phyloP scores from a whole-genome alignment of 2,888 invertebrate species.

The Mystacides longicornis region DNA sequence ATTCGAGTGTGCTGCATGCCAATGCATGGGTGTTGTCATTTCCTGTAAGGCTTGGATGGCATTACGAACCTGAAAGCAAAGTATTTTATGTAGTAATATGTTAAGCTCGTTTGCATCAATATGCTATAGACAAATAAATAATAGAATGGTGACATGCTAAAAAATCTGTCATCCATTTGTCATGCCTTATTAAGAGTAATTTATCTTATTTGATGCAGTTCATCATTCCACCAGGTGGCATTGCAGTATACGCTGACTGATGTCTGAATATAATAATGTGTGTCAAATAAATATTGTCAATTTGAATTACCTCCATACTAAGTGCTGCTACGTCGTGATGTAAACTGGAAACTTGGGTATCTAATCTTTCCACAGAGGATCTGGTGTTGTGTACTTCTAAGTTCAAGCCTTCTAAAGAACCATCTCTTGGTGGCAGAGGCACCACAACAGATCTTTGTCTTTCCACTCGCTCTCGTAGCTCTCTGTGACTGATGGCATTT shows the following conservation, averaged over 20 bases:
- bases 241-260: no score
- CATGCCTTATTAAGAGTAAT: no score
- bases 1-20: conserved; percentile 74
- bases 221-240: no score
- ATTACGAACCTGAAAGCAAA: conserved; percentile 67
- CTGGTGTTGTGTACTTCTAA: conserved; percentile 48
- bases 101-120: no score
- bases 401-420: conserved; percentile 56
- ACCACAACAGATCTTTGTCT: conserved; percentile 57
- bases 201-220: no score
- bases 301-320: conserved; percentile 62
- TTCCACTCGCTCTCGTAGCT: conserved; percentile 59
- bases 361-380: conserved; percentile 63
- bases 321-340: conserved; percentile 82
- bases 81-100: no score
- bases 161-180: no score
- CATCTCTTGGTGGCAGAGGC: conserved; percentile 47
- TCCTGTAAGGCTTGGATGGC: conserved; percentile 80
- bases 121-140: no score
- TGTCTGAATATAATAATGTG: no score
- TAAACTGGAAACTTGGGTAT: conserved; percentile 72
- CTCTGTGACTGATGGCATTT: conserved; percentile 35
- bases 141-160: no score
- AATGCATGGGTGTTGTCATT: conserved; percentile 60
- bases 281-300: conserved; percentile 7